These are phyloP conservation scores for Rhagonycha lutea DNA, from an alignment of 2,888 invertebrate species.

Conservation along the genomic window DNA sequence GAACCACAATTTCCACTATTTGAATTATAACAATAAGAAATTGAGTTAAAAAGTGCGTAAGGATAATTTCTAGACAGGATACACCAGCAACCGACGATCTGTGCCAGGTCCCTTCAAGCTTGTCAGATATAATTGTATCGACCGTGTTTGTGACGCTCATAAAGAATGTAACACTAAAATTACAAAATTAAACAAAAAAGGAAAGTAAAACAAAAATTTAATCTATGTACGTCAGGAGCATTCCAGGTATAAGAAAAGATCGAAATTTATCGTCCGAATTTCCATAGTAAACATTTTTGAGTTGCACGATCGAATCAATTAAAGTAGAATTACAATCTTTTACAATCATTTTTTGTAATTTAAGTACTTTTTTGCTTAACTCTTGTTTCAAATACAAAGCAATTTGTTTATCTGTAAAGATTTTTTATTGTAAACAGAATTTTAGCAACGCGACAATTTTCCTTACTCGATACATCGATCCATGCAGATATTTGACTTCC, in stretches of 20 bases:
- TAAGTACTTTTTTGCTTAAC: slow-evolving; percentile 69
- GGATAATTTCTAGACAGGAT: slow-evolving; percentile 75
- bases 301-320: slow-evolving; percentile 67
- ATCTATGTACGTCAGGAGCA: slow-evolving; percentile 75
- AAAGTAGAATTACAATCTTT: slow-evolving; percentile 64
- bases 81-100: slow-evolving; percentile 86
- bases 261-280: slow-evolving; percentile 70
- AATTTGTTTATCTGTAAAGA: slow-evolving; percentile 77
- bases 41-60: slow-evolving; percentile 82
- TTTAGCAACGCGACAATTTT: neutral
- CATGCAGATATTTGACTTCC: slow-evolving; percentile 70
- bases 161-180: slow-evolving; percentile 79
- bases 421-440: neutral
- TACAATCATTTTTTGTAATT: slow-evolving; percentile 68
- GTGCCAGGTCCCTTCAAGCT: slow-evolving; percentile 85
- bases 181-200: neutral
- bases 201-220: neutral
- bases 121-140: slow-evolving; percentile 78
- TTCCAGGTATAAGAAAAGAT: slow-evolving; percentile 83
- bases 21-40: slow-evolving; percentile 73
- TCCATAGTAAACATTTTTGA: slow-evolving; percentile 74
- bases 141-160: slow-evolving; percentile 83
- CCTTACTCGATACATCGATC: slow-evolving; percentile 76
- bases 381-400: slow-evolving; percentile 72
- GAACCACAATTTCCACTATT: slow-evolving; percentile 62